Base-by-base conservation (phyloP, 2,888 invertebrate genomes). In the Apeira syringaria region DNA sequence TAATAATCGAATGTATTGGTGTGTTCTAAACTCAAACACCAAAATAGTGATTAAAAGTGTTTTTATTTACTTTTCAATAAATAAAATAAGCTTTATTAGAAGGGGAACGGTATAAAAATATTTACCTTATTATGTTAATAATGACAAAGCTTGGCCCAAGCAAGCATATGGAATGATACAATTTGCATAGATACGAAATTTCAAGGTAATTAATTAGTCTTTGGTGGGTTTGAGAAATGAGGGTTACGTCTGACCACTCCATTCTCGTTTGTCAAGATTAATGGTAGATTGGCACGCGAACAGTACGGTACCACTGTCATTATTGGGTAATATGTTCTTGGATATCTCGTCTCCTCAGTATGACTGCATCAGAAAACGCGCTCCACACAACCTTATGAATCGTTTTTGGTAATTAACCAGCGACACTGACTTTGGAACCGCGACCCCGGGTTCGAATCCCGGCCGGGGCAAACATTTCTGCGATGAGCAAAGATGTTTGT, bases 241-340 rank as follows among this genome's bases (percentile, higher is more conserved):
- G 75, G 80, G 80, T 77, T 74, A 65, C 74, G 72, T 69, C 73
- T 80, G 80, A 81, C 80, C 79, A 74, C 76, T 80, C 76, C 78
- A 80, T 80, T 77, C 75, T 72, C 69, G 63, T 72, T 73, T 69
- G 73, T 70, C 73, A 78, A 74, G 78, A 79, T 79, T 79, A 78
- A 80, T 80, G 70, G 69, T 39, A 51, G 56, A 53, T 62, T 64
- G 66, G 71, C 77, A 76, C 74, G 77, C 74, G 61, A 75, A 58
- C 67, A 65, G 63, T 61, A 64, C 59, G 62, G 61, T 61, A 49
- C 53, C 53, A 49, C 57, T 64, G 68, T 66, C 56, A 63, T 64
- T 65, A 73, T 68, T 61, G 62, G 65, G 53, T 47, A 55, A 58
- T 50, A 32, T 9, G 26, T 42, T 20, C 31, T 31, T 27, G 31